Evolutionary conservation across 2,113 vertebrate species (phyloP), one percentile per base, ranked within the genome.

Genomic region (Spizaetus ornatus): DNA sequence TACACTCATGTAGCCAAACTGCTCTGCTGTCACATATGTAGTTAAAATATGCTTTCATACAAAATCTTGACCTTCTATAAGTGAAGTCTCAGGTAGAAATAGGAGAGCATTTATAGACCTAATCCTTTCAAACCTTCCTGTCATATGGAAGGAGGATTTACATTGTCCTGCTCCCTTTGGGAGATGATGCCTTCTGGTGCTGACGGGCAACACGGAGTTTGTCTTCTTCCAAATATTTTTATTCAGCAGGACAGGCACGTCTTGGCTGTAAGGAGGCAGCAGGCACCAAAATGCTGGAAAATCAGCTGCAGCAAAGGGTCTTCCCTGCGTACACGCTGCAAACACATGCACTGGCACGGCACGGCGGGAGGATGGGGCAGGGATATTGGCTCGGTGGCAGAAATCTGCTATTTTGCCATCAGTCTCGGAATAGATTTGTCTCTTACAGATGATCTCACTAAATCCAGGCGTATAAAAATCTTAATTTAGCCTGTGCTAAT

Each of bases 241-340:
- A 1, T 27, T 36, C 16, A 23, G 74, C 36, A 8, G 61, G 66
- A 63, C 36, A 27, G 36, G 34, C 47, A 45, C 1, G 1, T 42
- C 36, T n/a, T 53, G 2, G 1, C 1, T 22, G 25, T 16, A 43
- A 22, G 0, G 16, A 45, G 56, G 7, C 70, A 82, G 71, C 83
- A 88, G 71, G 48, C 20, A n/a, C 52, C 1, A 3, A 45, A 67
- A n/a, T 25, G 15, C n/a, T 82, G 86, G 73, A 83, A 63, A 76
- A 90, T 18, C 79, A 86, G 71, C 67, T 70, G 26, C n/a, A 16
- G n/a, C 12, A 50, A 31, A 14, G 1, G 69, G 6, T 34, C 9
- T n/a, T 58, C 38, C 62, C 48, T 0, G 0, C 13, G 27, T 10
- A 11, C 16, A 7, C 0, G 1, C 76, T 66, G 70, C 61, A 27